These are phyloP conservation scores for Lateolabrax maculatus DNA, from an alignment of 2,797 vertebrate genomes.

Conservation along the genomic window DNA sequence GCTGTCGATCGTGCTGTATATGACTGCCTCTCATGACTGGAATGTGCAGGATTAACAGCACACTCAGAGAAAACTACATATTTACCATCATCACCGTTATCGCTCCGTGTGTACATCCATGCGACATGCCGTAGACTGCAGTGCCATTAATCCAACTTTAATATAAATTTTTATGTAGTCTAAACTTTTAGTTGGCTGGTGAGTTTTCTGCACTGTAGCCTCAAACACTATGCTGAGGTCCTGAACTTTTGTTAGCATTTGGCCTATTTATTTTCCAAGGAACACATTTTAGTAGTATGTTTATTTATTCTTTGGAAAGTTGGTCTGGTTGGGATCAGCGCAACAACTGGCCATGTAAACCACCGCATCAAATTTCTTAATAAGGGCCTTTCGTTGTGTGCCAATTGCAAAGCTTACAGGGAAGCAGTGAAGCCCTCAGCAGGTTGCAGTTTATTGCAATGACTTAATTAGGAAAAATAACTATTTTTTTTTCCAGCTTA, in stretches of 20 bases:
- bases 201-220: not conserved
- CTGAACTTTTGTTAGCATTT: not conserved
- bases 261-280: not conserved
- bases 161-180: constrained; percentile 12
- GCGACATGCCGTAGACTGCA: not conserved
- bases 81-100: not conserved
- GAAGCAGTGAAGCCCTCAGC: not conserved
- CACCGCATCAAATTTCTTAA: not conserved
- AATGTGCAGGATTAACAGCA: not conserved
- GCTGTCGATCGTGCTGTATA: not conserved
- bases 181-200: not conserved
- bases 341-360: not conserved
- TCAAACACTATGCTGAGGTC: not conserved
- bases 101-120: not conserved
- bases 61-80: not conserved
- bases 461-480: not conserved
- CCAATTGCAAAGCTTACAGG: not conserved
- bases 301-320: not conserved
- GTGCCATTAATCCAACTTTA: not conserved
- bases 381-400: not conserved
- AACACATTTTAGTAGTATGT: not conserved
- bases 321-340: not conserved
- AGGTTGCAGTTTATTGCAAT: not conserved
- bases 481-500: not conserved
- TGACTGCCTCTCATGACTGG: not conserved